Conservation (phyloP, 2,888 invertebrate genomes). For the Andrena hattorfiana region DNA sequence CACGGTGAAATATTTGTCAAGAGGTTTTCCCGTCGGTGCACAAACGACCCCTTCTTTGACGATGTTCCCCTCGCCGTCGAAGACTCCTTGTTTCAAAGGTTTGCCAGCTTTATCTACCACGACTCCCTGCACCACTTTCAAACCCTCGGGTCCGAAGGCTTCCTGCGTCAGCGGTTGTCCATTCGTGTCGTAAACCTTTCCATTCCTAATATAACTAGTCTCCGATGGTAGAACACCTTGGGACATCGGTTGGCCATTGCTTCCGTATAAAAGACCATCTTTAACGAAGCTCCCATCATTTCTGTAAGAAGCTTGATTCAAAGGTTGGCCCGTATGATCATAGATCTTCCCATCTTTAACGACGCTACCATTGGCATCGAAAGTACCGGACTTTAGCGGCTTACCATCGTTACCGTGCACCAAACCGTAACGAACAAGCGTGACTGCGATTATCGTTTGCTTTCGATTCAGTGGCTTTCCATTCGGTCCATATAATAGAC, state of each 20-base stretch:
- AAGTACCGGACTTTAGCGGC: constrained; percentile 77
- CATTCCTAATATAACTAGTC: constrained; percentile 78
- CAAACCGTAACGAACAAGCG: constrained; percentile 80
- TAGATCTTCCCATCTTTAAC: constrained; percentile 80
- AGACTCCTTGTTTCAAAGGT: constrained; percentile 77
- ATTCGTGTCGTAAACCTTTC: constrained; percentile 77
- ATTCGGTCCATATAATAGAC: constrained; percentile 75
- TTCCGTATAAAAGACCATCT: constrained; percentile 77
- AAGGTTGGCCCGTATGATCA: constrained; percentile 74
- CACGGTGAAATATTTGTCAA: constrained; percentile 79
- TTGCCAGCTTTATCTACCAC: constrained; percentile 79
- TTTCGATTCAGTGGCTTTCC: constrained; percentile 78
- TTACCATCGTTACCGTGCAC: constrained; percentile 79
- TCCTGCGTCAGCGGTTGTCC: constrained; percentile 80
- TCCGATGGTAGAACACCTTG: constrained; percentile 77
- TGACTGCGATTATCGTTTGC: constrained; percentile 74
- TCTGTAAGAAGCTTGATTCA: constrained; percentile 75
- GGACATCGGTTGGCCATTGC: constrained; percentile 77
- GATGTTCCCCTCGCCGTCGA: constrained; percentile 80
- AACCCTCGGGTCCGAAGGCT: constrained; percentile 82
- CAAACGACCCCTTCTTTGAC: constrained; percentile 80
- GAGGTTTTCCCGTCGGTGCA: constrained; percentile 77
- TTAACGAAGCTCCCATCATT: constrained; percentile 77
- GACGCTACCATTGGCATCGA: constrained; percentile 78
- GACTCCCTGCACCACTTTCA: constrained; percentile 78